These are phyloP conservation scores for Diacarnus erythraeanus DNA, from an alignment of 37 sponge, comb jelly and placozoan species.

Conservation along the genomic window DNA sequence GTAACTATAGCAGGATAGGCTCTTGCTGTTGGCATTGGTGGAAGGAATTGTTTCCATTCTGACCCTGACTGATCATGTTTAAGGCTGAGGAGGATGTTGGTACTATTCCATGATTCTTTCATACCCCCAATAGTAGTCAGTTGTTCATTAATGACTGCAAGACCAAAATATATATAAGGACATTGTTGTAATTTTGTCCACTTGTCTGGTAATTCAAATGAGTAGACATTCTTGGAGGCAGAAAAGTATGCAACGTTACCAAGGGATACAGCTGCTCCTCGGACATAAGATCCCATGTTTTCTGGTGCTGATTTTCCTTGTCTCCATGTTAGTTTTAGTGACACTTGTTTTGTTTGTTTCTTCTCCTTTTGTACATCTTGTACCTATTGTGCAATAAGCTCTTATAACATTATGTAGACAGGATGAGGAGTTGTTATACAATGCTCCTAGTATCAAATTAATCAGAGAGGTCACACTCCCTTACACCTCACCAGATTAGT, in stretches of 20 bases:
- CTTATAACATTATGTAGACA: too few relatives aligned
- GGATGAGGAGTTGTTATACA: too few relatives aligned
- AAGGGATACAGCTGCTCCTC: neutral
- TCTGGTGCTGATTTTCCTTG: neutral
- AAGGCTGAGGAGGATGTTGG: neutral
- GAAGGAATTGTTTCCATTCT: neutral
- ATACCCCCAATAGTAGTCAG: neutral
- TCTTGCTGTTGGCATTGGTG: neutral
- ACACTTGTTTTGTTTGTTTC: neutral
- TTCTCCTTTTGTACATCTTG: neutral
- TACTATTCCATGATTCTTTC: neutral
- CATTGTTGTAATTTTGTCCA: neutral
- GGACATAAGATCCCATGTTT: neutral
- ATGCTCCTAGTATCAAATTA: too few relatives aligned
- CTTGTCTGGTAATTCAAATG: neutral
- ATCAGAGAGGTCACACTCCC: too few relatives aligned
- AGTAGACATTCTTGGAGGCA: neutral
- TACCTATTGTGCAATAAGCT: too few relatives aligned
- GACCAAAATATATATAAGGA: neutral
- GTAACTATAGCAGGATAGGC: neutral
- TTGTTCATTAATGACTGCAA: neutral
- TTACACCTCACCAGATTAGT: too few relatives aligned
- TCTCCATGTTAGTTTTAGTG: neutral
- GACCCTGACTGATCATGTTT: neutral
- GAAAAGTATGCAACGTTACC: conserved; percentile 6